Base-by-base conservation (phyloP, 2,113 vertebrate genomes). In the Syrmaticus mikado region DNA sequence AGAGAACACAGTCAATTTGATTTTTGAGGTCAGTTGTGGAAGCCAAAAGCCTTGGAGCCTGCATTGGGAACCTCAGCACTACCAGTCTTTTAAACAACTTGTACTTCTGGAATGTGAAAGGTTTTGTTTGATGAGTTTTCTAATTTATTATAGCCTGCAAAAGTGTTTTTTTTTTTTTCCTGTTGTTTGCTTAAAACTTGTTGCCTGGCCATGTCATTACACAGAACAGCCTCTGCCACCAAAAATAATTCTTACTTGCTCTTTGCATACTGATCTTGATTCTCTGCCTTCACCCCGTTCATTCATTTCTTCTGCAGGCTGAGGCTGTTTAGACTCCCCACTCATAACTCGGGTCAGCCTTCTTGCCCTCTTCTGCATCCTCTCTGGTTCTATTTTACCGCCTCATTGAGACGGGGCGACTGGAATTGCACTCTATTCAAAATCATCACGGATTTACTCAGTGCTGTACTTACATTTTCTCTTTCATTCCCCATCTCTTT, bases 401-500 rank as follows among this genome's bases (percentile, higher is more conserved):
- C 84, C 12, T 48, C 78, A 57, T 24, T 65, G 74, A 82, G 84
- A 60, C 0, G 6, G 40, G 66, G 20, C 82, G 78, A 65, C 62
- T 40, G 81, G 87, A 94, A 91, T 53, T 91, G 74, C 87, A 28
- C 78, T 27, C 62, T 16, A 22, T 76, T 89, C 89, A 78, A 93
- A 91, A 93, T 67, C 86, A 36, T 61, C 38, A 3, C 0, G 1
- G 66, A 52, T 82, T 89, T 38, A 92, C 87, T 92, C 89, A 93
- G 81, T 9, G 32, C 55, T 24, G 52, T 4, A 18, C 77, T 94
- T 87, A 46, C 13, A 65, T 89, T 66, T 93, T 85, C 74, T 61
- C 48, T 79, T 72, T 67, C 43, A 57, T 62, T 72, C 71, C 53
- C 78, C 43, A 1, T 25, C 71, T 52, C 87, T 53, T 68, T n/a